phyloP scores from a whole-genome alignment of 2,113 vertebrate species.

The Colaptes auratus region DNA sequence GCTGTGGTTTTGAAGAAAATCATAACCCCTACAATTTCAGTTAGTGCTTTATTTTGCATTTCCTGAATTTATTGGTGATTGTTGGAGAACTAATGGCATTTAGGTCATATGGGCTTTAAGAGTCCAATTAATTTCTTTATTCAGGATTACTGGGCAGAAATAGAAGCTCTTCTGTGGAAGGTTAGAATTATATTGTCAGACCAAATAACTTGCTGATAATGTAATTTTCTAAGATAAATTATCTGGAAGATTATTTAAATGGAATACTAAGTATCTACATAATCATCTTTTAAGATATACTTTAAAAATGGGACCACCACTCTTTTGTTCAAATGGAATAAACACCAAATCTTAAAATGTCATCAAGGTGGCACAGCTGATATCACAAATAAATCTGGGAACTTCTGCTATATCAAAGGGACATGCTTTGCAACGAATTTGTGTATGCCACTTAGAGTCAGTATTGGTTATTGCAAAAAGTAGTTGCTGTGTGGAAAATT shows the following conservation, averaged over 20 bases:
- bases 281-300: background rate
- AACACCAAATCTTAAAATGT: background rate
- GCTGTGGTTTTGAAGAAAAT: background rate
- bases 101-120: background rate
- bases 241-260: background rate
- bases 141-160: background rate
- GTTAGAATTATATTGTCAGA: background rate
- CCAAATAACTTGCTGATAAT: conserved; percentile 11
- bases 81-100: background rate
- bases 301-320: background rate
- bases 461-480: background rate
- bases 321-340: background rate
- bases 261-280: background rate
- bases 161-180: background rate
- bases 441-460: background rate
- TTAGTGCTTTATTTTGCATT: conserved; percentile 10
- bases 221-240: background rate
- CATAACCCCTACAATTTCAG: background rate
- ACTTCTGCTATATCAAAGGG: background rate
- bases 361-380: background rate
- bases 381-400: background rate
- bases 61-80: background rate
- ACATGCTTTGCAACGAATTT: background rate
- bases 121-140: background rate
- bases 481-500: background rate